phyloP scores from a whole-genome alignment of 2,113 vertebrate species.

The Morone saxatilis region DNA sequence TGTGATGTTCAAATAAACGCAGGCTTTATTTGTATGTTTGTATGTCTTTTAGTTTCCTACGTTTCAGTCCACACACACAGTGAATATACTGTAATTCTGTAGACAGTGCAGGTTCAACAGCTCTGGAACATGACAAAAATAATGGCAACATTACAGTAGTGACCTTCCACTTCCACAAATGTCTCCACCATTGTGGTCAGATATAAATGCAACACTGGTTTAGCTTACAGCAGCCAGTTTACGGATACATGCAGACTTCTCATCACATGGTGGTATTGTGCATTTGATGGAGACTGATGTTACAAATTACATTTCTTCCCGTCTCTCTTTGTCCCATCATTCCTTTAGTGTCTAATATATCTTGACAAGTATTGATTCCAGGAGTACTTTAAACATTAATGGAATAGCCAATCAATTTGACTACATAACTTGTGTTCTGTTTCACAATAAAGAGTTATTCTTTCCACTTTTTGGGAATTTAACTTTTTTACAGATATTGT shows the following conservation, averaged over 20 bases:
- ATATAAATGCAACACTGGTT: not conserved
- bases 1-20: not conserved
- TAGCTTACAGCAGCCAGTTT: not conserved
- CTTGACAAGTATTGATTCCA: slow-evolving; percentile 23
- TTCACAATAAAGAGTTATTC: not conserved
- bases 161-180: slow-evolving; percentile 18
- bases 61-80: not conserved
- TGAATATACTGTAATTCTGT: not conserved
- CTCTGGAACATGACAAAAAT: slow-evolving; percentile 23
- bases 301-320: not conserved
- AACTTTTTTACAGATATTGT: not conserved
- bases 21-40: not conserved
- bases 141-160: not conserved
- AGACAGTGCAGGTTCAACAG: slow-evolving; percentile 8
- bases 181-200: not conserved
- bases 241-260: not conserved
- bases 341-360: not conserved
- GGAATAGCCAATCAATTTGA: slow-evolving; percentile 4
- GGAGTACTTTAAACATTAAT: not conserved
- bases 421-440: not conserved
- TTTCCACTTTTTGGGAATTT: not conserved
- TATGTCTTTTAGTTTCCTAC: too few species aligned
- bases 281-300: not conserved
- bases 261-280: not conserved
- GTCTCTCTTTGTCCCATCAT: slow-evolving; percentile 1